Percentiles rank a stretch among this genome's conserved stretches.
These are phyloP conservation scores for Temnothorax rugatulus DNA, from an alignment of 2,888 invertebrate species.

Conservation along the genomic window DNA sequence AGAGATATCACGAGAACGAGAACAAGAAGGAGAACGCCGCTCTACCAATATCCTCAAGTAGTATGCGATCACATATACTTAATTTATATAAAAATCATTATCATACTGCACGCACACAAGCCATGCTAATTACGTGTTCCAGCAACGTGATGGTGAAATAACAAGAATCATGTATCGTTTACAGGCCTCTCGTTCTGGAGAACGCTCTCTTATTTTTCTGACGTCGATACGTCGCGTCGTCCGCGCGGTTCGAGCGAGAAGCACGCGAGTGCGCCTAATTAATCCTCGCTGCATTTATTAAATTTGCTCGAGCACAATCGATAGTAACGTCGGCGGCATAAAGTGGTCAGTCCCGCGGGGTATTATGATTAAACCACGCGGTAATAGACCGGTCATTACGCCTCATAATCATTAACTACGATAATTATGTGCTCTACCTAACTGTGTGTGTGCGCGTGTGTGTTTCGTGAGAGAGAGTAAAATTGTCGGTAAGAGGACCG, in stretches of 20 bases:
- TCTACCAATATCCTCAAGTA: background rate
- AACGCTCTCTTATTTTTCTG: constrained; percentile 33
- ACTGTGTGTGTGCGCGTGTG: background rate
- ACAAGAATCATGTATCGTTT: constrained; percentile 16
- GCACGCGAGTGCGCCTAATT: constrained; percentile 34
- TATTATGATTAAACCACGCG: constrained; percentile 51
- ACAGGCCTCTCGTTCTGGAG: background rate
- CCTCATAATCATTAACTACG: constrained; percentile 53
- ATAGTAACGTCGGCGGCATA: constrained; percentile 32
- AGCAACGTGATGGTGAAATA: constrained; percentile 9
- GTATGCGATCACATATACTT: background rate
- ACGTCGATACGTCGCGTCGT: constrained; percentile 3
- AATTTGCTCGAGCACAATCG: constrained; percentile 34
- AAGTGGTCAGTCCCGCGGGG: constrained; percentile 24
- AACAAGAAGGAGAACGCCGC: background rate
- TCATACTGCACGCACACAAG: background rate
- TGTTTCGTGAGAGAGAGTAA: constrained; percentile 47
- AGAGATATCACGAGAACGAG: background rate
- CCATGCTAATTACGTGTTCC: constrained; percentile 10
- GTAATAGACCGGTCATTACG: constrained; percentile 54
- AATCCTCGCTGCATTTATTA: constrained; percentile 47
- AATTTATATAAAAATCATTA: constrained; percentile 31
- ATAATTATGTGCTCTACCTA: constrained; percentile 41
- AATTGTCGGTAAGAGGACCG: constrained; percentile 35
- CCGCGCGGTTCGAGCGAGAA: background rate